Percentiles rank a stretch among this genome's conserved stretches.
Conservation (phyloP, 2,888 invertebrate species). For the Choreutis nemorana region DNA sequence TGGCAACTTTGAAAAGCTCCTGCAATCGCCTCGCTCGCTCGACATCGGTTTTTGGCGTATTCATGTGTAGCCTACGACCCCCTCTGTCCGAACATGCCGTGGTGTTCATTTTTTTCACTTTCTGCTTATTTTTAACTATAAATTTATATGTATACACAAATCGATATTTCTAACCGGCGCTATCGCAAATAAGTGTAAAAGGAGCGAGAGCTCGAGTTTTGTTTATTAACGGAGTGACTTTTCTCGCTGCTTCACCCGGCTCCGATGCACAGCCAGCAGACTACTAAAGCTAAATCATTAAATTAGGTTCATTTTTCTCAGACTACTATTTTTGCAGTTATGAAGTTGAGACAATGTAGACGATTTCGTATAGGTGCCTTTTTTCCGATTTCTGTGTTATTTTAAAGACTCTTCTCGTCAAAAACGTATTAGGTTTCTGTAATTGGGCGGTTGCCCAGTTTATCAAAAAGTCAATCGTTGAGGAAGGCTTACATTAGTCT, state of each 20-base stretch:
- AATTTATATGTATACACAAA: background rate
- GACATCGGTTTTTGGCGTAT: slow-evolving; percentile 4
- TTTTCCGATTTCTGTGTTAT: slow-evolving; percentile 2
- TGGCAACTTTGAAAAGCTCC: slow-evolving; percentile 3
- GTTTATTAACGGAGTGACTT: background rate
- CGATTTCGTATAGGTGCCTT: background rate
- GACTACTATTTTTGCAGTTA: background rate
- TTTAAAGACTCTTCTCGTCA: slow-evolving; percentile 1
- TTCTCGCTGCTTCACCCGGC: background rate
- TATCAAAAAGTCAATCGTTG: too few species aligned
- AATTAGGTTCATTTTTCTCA: background rate
- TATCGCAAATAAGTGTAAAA: background rate
- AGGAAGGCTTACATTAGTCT: too few species aligned
- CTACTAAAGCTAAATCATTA: background rate
- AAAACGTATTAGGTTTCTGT: background rate
- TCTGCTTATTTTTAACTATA: background rate
- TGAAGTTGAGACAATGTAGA: background rate
- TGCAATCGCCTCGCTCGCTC: slow-evolving; percentile 5
- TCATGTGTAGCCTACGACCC: slow-evolving; percentile 2
- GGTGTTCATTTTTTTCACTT: background rate
- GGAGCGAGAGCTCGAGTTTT: background rate
- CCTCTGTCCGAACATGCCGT: background rate
- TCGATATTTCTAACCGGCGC: background rate
- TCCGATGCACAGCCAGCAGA: background rate
- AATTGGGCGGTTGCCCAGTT: slow-evolving; percentile 1